Evolutionary conservation across 2,113 vertebrate genomes (phyloP).

Genomic region (Mungos mungo): DNA sequence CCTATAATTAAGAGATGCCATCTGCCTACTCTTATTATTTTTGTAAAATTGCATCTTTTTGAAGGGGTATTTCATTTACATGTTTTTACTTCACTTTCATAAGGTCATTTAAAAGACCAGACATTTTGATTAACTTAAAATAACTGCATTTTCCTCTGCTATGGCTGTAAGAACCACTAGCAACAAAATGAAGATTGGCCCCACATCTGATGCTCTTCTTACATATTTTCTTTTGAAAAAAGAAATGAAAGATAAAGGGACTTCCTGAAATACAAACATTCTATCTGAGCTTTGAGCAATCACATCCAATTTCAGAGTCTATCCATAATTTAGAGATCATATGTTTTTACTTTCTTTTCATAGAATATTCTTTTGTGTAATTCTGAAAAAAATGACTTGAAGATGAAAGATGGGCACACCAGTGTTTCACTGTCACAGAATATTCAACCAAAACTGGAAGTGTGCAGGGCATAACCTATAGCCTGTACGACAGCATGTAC

Average conservation of each 20-base stretch:
- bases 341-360: not conserved
- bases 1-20: slow-evolving; percentile 23
- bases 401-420: not conserved
- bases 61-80: slow-evolving; percentile 28
- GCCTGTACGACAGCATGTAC: not conserved
- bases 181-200: slow-evolving; percentile 17
- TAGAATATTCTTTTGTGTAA: not conserved
- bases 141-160: not conserved
- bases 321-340: not conserved
- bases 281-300: not conserved
- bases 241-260: not conserved
- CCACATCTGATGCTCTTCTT: not conserved
- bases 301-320: slow-evolving; percentile 9
- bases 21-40: not conserved
- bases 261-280: slow-evolving; percentile 3
- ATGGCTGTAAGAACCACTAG: not conserved
- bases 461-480: not conserved
- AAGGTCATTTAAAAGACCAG: slow-evolving; percentile 35
- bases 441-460: not conserved
- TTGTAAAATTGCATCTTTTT: slow-evolving; percentile 32
- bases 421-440: not conserved
- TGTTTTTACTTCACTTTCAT: slow-evolving; percentile 43
- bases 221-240: not conserved
- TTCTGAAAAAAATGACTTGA: slow-evolving; percentile 3
- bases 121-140: slow-evolving; percentile 54